Evolutionary conservation across 2,888 invertebrate genomes (phyloP).

Genomic region (Anticlea derivata): DNA sequence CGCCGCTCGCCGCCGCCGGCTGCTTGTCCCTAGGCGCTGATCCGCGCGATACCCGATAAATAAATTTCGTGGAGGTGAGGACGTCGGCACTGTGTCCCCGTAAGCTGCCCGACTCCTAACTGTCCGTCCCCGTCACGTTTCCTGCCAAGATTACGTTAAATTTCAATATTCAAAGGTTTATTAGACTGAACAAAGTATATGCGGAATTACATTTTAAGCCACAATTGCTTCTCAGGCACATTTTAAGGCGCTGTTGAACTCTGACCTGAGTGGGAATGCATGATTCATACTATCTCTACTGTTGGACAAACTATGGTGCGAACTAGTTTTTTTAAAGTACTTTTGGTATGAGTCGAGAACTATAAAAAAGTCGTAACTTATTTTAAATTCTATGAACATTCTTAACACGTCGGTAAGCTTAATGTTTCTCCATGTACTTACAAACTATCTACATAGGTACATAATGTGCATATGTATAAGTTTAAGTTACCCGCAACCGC

Average conservation of each 20-base stretch:
- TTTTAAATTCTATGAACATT: slow-evolving; percentile 26
- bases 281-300: slow-evolving; percentile 29
- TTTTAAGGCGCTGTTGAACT: slow-evolving; percentile 36
- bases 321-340: slow-evolving; percentile 29
- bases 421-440: slow-evolving; percentile 2
- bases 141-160: slow-evolving; percentile 57
- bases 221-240: slow-evolving; percentile 36
- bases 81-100: slow-evolving; percentile 54
- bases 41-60: slow-evolving; percentile 68
- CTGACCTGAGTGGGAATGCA: slow-evolving; percentile 30
- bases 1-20: slow-evolving; percentile 17
- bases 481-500: slow-evolving; percentile 31
- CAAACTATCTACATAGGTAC: not conserved
- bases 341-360: slow-evolving; percentile 10
- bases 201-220: slow-evolving; percentile 35
- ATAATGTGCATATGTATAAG: slow-evolving; percentile 25
- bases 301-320: slow-evolving; percentile 31
- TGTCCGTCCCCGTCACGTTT: slow-evolving; percentile 63
- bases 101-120: slow-evolving; percentile 51
- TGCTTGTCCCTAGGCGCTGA: slow-evolving; percentile 63
- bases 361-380: slow-evolving; percentile 26
- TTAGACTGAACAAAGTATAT: slow-evolving; percentile 38
- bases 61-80: slow-evolving; percentile 53
- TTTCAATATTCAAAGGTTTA: slow-evolving; percentile 57
- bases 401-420: slow-evolving; percentile 25